Base-by-base conservation (phyloP, 2,113 vertebrate species). In the Grus americana region DNA sequence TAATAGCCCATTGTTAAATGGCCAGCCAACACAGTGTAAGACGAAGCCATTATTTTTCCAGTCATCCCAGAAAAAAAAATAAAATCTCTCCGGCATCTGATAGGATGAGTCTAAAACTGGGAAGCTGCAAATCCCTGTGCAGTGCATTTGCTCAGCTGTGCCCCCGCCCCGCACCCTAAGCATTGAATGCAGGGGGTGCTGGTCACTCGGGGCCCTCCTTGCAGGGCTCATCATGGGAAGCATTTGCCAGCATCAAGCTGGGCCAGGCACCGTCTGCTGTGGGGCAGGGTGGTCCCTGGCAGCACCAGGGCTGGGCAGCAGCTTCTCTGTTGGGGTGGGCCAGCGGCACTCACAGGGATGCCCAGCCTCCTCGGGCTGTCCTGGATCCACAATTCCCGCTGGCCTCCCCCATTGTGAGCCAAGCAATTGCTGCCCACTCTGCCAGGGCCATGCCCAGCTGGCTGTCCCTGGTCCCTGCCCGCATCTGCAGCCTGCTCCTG, bases 1-100 rank as follows among this genome's bases (percentile, higher is more conserved):
- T 96, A 85, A 90, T 91, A 81, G 70, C 66, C 93, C 68, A 32
- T 94, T 95, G 81, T 92, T 92, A 89, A 90, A 80, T 80, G 91
- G 62, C 76, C 70, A 85, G 81, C 18, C 54, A 88, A 29, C 4
- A 1, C 47, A 38, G 44, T 27, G 5, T 75, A 91, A 79, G 66
- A 68, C 61, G 23, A 75, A 94, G 62, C 61, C 21, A 26, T 92
- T 80, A 50, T 52, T 85, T 85, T 90, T 54, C 54, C n/a, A 54
- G 2, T 73, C 16, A 29, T 42, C 19, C 0, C 50, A 38, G 57
- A 3, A 46, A 78, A 47, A 57, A 67, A 73, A 30, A 34, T 26
- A 17, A 61, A 71, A 30, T 36, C 8, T 54, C 46, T 55, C 42
- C 3, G 13, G n/a, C 23, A 62, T 52, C 78, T 47, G 59, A 47